These are phyloP conservation scores for Chymomyza amoena DNA, from an alignment of 2,888 invertebrate species.

Conservation along the genomic window DNA sequence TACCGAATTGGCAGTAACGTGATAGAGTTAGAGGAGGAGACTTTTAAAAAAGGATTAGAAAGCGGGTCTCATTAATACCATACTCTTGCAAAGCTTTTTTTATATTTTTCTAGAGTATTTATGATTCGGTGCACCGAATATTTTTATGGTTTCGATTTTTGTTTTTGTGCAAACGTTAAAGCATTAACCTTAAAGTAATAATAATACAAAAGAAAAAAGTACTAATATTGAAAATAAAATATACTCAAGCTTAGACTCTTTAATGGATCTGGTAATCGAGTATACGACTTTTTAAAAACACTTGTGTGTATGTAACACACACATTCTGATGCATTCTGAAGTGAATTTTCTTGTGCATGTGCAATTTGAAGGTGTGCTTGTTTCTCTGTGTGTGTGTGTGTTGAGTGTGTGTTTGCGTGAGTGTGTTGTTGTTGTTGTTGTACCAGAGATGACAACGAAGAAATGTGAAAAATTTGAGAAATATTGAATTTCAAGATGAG, in stretches of 20 bases:
- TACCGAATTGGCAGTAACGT: too few species aligned
- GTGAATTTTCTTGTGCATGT: conserved; percentile 9
- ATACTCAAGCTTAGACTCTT: background rate
- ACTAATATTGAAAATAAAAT: background rate
- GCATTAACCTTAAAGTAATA: background rate
- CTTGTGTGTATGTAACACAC: background rate
- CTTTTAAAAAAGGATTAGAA: too few species aligned
- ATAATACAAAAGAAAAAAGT: background rate
- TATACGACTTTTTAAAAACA: background rate
- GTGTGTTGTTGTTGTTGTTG: conserved; percentile 25
- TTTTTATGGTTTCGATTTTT: background rate
- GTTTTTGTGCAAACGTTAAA: conserved; percentile 31
- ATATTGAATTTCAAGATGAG: background rate
- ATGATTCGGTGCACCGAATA: background rate
- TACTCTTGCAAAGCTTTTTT: background rate
- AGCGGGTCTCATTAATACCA: too few species aligned
- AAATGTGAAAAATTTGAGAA: background rate
- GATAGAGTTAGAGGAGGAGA: too few species aligned
- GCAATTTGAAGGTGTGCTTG: conserved; percentile 34
- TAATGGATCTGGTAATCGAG: background rate
- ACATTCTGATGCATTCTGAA: background rate
- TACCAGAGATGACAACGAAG: background rate
- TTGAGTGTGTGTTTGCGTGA: conserved; percentile 12
- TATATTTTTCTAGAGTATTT: background rate
- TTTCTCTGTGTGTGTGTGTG: conserved; percentile 11